Evolutionary conservation across 1,140 invertebrate species (phyloP), one percentile per base, ranked within the genome.

Genomic region (Scaptodrosophila lebanonensis): DNA sequence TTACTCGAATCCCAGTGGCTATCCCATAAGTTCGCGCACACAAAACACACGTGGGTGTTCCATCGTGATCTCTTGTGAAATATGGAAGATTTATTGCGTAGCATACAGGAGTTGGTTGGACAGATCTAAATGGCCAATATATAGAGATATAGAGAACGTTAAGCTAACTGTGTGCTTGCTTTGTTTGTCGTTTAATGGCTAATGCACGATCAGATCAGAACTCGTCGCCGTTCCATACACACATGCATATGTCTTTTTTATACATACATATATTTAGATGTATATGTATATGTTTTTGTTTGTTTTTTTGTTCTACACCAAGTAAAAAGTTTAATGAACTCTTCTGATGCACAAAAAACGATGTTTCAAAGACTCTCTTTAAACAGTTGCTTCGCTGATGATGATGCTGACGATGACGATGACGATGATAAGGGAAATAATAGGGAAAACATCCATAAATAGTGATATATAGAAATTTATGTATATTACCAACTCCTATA

Each of bases 1-100:
- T 88, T 98, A 38, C 88, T 99, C 58, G 94, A 98, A 88, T 93
- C 95, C 64, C 97, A 98, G 88, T 99, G 97, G 97, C 87, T 98
- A n/a, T 93, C 95, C 15, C 97, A 98, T 88, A 91, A 93, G 70
- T 97, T 97, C 87, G 95, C 96, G 79, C 95, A 97, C 77, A 95
- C 93, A 44, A 95, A 94, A 85, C 95, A 95, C 82, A 92, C 94
- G 35, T 97, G 96, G 95, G 94, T 97, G 12, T 95, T 93, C 90
- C 95, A 97, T 87, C 91, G 94, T 63, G 94, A 97, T 85, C 91
- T 91, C 51, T 91, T 96, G 86, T 95, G 90, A 86, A 85, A 85
- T 66, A 85, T 85, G 83, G 83, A 85, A 85, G 83, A 85, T 29
- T 53, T 85, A 73, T 42, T 85, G 54, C 83, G 83, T 58, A 85